Base-by-base conservation (phyloP, 1,140 invertebrate genomes). In the Drosophila subpulchrella region DNA sequence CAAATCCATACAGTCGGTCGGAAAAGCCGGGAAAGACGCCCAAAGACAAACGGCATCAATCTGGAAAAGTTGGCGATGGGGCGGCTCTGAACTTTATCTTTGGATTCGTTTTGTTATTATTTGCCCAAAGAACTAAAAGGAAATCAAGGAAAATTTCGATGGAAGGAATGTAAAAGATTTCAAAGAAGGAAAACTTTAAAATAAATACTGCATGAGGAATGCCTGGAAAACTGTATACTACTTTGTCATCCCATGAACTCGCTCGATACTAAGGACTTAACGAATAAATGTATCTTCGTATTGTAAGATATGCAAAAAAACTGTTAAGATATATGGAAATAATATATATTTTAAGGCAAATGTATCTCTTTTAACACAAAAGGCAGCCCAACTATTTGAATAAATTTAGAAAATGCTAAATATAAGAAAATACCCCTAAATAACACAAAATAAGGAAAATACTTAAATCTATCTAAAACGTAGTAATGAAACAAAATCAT, bases 1-100 rank as follows among this genome's bases (percentile, higher is more conserved):
- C 75, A 55, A 75, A 62, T 68, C 76, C 55, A 44, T 57, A 53
- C 44, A 50, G 30, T 11, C 44, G 24, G 41, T 32, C 24, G 41
- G 77, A 68, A 32, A 32, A 50, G 27, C 66, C 66, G 56, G 61
- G 17, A 36, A 53, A 53, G 42, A 63, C 65, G 59, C 67, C 47
- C 74, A 66, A 71, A 88, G 72, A 88, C 86, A 83, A 76, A 78
- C 79, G 68, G 67, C 83, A 79, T 81, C 65, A 86, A 79, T 75
- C 83, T 61, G 56, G 36, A 61, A 59, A 68, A 70, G 32, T 77
- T 74, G 39, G 2, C 42, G 46, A 60, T 15, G 51, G 51, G 13
- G 13, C 30, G 50, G 17, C 34, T 36, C 50, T 77, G 38, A 77
- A 77, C 74, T 77, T 77, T 77, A 60, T 55, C 72, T 55, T 46